phyloP scores from a whole-genome alignment of 2,888 invertebrate genomes.

The Amphipyra berbera region DNA sequence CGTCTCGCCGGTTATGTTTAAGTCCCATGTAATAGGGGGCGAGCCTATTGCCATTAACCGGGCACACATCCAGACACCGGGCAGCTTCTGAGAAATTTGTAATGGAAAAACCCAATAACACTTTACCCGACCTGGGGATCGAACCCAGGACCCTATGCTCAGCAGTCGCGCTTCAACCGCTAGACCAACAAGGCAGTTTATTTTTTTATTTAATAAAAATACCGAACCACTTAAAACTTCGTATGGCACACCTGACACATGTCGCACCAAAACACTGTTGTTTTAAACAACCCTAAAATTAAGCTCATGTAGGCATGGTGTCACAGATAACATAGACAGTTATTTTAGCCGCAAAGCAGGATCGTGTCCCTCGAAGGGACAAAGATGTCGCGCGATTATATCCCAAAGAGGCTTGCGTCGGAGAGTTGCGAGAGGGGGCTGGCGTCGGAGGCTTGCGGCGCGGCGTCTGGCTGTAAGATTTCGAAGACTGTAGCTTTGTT shows the following conservation, averaged over 20 bases:
- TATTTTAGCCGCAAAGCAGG: constrained; percentile 11
- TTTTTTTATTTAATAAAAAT: too few species aligned
- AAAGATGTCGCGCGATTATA: constrained; percentile 28
- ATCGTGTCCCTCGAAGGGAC: constrained; percentile 26
- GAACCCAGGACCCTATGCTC: too few species aligned
- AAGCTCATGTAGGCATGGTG: constrained; percentile 13
- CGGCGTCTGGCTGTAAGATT: constrained; percentile 4
- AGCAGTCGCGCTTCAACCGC: too few species aligned
- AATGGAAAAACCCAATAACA: too few species aligned
- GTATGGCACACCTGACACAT: not conserved
- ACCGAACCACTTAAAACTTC: too few species aligned
- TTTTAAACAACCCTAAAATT: not conserved
- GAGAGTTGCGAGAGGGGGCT: not conserved
- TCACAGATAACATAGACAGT: constrained; percentile 21
- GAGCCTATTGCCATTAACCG: too few species aligned
- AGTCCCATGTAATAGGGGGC: too few species aligned
- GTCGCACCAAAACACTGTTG: not conserved
- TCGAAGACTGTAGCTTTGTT: not conserved
- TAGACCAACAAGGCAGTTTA: too few species aligned
- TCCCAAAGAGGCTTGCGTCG: constrained; percentile 6
- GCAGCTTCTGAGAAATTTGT: too few species aligned
- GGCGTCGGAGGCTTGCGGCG: constrained; percentile 4
- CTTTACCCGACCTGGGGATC: too few species aligned
- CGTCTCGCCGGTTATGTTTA: too few species aligned
- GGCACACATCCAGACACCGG: too few species aligned